Conservation (phyloP, 2,888 invertebrate species). For the Drosophila imparisetae region DNA sequence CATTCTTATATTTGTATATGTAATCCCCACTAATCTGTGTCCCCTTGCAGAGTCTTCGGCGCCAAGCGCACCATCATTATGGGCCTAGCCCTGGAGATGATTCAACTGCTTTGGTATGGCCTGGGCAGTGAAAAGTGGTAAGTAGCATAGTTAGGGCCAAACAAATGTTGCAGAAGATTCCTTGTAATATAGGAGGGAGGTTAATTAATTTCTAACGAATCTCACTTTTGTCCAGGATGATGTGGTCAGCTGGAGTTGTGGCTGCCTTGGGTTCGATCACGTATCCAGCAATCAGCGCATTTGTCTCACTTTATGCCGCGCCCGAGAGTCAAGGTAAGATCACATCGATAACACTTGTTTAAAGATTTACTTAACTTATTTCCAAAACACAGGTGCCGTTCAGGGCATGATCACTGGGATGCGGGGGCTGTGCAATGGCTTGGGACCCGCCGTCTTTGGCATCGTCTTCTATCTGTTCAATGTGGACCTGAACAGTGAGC, state of each 20-base stretch:
- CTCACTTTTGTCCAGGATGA: slow-evolving; percentile 89
- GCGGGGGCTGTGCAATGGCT: slow-evolving; percentile 97
- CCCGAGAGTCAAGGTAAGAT: slow-evolving; percentile 96
- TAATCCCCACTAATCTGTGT: neutral
- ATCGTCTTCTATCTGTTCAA: slow-evolving; percentile 99
- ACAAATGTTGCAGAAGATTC: no score
- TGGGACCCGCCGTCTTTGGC: slow-evolving; percentile 99
- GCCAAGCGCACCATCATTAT: slow-evolving; percentile 99
- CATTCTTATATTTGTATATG: neutral
- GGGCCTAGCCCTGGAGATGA: slow-evolving; percentile 97
- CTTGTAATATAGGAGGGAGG: no score
- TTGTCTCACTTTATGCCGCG: slow-evolving; percentile 98
- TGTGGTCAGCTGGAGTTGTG: slow-evolving; percentile 99
- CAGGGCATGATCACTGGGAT: slow-evolving; percentile 99
- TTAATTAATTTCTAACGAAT: neutral
- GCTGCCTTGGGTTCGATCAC: slow-evolving; percentile 98
- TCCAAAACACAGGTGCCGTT: slow-evolving; percentile 87
- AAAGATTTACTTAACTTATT: neutral
- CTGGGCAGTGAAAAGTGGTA: slow-evolving; percentile 97
- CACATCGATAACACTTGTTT: neutral
- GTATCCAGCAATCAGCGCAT: slow-evolving; percentile 99
- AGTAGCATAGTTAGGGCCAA: slow-evolving; percentile 45
- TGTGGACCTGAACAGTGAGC: slow-evolving; percentile 96
- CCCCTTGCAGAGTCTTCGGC: slow-evolving; percentile 87
- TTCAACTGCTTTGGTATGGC: slow-evolving; percentile 98